A percentile compares a stretch with the other conserved stretches of the same genome.
These are phyloP conservation scores for Epistrophe eligans DNA, from an alignment of 2,888 invertebrate genomes.

Conservation along the genomic window DNA sequence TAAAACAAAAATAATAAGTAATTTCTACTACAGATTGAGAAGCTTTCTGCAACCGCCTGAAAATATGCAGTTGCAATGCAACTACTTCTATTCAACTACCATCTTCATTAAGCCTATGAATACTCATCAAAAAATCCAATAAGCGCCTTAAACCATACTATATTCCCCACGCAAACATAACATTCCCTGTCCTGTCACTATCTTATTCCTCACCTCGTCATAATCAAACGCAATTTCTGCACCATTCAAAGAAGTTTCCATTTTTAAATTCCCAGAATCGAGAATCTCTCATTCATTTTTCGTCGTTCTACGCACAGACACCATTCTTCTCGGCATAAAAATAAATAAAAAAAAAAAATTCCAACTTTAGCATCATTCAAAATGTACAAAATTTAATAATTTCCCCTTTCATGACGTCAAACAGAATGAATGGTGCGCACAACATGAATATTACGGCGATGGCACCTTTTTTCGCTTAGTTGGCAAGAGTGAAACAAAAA, in stretches of 20 bases:
- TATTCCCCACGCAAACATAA: not conserved
- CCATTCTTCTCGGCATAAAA: constrained; percentile 3
- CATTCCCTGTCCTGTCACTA: not conserved
- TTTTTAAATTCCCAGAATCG: constrained; percentile 6
- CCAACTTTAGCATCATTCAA: constrained; percentile 27
- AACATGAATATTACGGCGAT: constrained; percentile 15
- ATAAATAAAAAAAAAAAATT: not conserved
- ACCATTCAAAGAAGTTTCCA: not conserved
- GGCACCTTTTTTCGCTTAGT: constrained; percentile 58
- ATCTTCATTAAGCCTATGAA: too few species aligned
- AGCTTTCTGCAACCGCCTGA: too few species aligned
- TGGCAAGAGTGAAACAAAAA: not conserved
- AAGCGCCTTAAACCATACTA: not conserved
- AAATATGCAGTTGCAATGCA: too few species aligned
- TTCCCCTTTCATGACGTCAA: constrained; percentile 73
- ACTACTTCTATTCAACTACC: too few species aligned
- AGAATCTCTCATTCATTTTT: constrained; percentile 24
- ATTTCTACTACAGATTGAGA: too few species aligned
- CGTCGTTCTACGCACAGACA: constrained; percentile 25
- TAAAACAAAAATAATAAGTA: too few species aligned
- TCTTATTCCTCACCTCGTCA: too few species aligned
- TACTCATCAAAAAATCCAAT: not conserved
- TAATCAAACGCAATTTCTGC: constrained; percentile 1
- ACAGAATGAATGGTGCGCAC: constrained; percentile 55
- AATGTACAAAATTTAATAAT: constrained; percentile 36